A percentile compares a stretch with the other conserved stretches of the same genome.
phyloP scores from a whole-genome alignment of 2,888 invertebrate genomes.

The Shargacucullia verbasci region DNA sequence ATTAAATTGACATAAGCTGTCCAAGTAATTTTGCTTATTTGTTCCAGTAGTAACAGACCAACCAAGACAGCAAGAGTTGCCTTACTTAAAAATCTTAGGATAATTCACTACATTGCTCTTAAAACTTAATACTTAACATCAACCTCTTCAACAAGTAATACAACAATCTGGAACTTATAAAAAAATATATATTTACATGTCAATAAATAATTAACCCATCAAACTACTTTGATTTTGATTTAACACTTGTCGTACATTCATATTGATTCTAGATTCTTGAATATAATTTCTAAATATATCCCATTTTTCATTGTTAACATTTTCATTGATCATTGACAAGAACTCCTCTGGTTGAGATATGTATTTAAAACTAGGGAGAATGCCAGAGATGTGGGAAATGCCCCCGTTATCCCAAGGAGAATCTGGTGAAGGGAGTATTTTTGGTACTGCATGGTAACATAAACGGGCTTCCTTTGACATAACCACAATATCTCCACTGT shows the following conservation, averaged over 20 bases:
- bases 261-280: conserved; percentile 94
- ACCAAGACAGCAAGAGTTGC: conserved; percentile 59
- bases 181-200: conserved; percentile 44
- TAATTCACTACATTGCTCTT: conserved; percentile 36
- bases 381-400: conserved; percentile 15
- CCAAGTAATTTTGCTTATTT: conserved; percentile 19
- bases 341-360: conserved; percentile 62
- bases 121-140: conserved; percentile 21
- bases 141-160: conserved; percentile 34
- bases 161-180: conserved; percentile 32
- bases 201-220: conserved; percentile 57
- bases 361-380: conserved; percentile 63
- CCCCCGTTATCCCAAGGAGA: conserved; percentile 84
- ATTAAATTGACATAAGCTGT: no score
- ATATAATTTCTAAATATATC: conserved; percentile 90
- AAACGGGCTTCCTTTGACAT: conserved; percentile 96
- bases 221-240: conserved; percentile 88
- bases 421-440: conserved; percentile 90
- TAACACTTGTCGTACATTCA: conserved; percentile 97
- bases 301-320: conserved; percentile 80
- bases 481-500: conserved; percentile 96
- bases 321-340: conserved; percentile 62
- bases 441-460: conserved; percentile 98
- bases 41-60: conserved; percentile 78
- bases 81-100: conserved; percentile 41